Percentiles rank a stretch among this genome's conserved stretches.
phyloP scores from a whole-genome alignment of 2,888 invertebrate species.

The Chymomyza fuscimana region DNA sequence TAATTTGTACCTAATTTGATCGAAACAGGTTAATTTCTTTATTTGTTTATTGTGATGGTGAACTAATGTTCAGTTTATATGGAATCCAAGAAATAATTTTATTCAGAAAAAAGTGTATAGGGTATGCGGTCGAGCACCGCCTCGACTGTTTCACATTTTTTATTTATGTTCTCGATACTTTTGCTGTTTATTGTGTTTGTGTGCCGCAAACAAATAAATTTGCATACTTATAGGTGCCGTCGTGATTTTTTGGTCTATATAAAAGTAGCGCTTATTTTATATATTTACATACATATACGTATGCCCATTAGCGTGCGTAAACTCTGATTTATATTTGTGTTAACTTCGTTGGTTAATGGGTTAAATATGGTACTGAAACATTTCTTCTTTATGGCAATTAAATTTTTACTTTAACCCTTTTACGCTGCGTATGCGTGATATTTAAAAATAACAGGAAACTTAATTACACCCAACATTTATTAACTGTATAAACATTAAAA shows the following conservation, averaged over 20 bases:
- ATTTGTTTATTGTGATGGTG: too few species aligned
- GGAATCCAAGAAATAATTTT: too few species aligned
- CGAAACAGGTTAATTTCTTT: too few species aligned
- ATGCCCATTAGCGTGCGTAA: neutral
- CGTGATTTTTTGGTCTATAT: neutral
- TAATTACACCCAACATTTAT: neutral
- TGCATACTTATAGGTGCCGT: constrained; percentile 29
- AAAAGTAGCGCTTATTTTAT: too few species aligned
- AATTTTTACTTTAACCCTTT: neutral
- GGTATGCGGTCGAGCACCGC: too few species aligned
- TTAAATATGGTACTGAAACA: neutral
- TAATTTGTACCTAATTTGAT: too few species aligned
- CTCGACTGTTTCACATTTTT: neutral
- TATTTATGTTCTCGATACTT: constrained; percentile 3
- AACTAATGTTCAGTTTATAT: too few species aligned
- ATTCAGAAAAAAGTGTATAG: too few species aligned
- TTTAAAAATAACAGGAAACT: neutral
- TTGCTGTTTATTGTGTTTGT: constrained; percentile 8
- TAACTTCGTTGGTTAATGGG: neutral
- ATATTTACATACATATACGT: too few species aligned
- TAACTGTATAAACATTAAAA: neutral
- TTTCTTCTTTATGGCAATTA: neutral
- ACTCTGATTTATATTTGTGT: neutral
- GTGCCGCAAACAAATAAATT: constrained; percentile 9
- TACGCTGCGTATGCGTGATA: neutral